Base-by-base conservation (phyloP, 2,888 invertebrate species). In the Mayetiola destructor region DNA sequence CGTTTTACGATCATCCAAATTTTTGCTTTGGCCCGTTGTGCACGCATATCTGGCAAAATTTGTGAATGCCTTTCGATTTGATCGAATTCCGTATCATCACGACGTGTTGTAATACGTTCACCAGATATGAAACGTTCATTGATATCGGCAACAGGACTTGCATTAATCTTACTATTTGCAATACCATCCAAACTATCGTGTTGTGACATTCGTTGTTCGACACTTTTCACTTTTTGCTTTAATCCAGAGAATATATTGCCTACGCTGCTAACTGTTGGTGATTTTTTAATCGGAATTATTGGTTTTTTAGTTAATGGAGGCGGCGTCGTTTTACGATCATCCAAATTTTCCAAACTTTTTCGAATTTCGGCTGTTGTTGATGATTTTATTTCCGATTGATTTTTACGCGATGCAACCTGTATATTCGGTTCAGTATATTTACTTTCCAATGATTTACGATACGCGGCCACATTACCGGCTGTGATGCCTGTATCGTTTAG, bases 231-330 rank as follows among this genome's bases (percentile, higher is more conserved):
- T 70, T 79, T 80, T 63, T 71, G 78, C 65, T 78, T 79, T n/a
- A 81, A 68, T 5, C 80, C 80, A 59, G 79, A 77, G 62, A 82
- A 73, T 59, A 81, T 65, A 9, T 78, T 77, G 37, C 77, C 76
- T 30, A 78, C 75, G 57, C 68, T 67, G 6, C 79, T 76, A 8
- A 80, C 80, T 1, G 82, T 80, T 1, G 82, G 81, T 58, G 82
- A 80, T 64, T 84, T 84, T 69, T 84, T 84, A 37, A 79, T 72
- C 61, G 83, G 80, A 66, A 84, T 77, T 55, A 75, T 73, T 9
- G 84, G 84, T 69, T 84, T 84, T 63, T 78, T 77, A 55, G 73
- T 71, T 39, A 77, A 70, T 60, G 77, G 68, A n/a, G 77, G 77
- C 37, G 74, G 72, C 59, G 70, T 69, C 23, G 59, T 57, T 61